phyloP scores from a whole-genome alignment of 2,888 invertebrate species.

The Eupelmus urozonus region DNA sequence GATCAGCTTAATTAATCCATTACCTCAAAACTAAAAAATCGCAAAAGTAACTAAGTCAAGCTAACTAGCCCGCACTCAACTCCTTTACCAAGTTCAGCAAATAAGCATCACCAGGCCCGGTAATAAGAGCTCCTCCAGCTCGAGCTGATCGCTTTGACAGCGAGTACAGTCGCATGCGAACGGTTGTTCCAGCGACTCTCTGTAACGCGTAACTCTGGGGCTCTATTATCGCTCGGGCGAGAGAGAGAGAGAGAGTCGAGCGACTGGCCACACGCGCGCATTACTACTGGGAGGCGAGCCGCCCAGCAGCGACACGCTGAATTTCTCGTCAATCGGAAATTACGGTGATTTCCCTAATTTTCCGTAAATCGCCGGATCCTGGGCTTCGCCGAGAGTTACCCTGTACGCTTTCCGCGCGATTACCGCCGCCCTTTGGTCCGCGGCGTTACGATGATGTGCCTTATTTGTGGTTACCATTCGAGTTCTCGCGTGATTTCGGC shows the following conservation, averaged over 20 bases:
- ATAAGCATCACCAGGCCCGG: no score
- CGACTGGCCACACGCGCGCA: background rate
- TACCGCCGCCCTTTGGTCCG: background rate
- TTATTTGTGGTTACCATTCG: background rate
- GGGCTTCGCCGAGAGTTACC: background rate
- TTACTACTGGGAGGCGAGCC: constrained; percentile 13
- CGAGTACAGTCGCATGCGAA: background rate
- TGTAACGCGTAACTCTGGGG: no score
- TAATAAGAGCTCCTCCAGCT: no score
- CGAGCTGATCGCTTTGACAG: background rate
- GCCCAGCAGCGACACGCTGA: constrained; percentile 7
- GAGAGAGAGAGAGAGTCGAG: background rate
- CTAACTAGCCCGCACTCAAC: no score
- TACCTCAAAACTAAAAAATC: no score
- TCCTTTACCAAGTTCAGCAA: no score
- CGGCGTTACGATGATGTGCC: background rate
- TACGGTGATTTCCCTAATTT: constrained; percentile 53
- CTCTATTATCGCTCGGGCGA: no score
- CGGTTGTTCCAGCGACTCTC: background rate
- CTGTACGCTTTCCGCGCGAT: background rate
- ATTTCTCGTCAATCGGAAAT: constrained; percentile 54
- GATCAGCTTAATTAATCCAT: no score
- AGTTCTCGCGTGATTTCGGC: no score
- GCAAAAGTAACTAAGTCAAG: no score
- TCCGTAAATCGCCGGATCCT: constrained; percentile 25